Conservation (phyloP, 1,140 invertebrate genomes). For the Drosophila parvula region DNA sequence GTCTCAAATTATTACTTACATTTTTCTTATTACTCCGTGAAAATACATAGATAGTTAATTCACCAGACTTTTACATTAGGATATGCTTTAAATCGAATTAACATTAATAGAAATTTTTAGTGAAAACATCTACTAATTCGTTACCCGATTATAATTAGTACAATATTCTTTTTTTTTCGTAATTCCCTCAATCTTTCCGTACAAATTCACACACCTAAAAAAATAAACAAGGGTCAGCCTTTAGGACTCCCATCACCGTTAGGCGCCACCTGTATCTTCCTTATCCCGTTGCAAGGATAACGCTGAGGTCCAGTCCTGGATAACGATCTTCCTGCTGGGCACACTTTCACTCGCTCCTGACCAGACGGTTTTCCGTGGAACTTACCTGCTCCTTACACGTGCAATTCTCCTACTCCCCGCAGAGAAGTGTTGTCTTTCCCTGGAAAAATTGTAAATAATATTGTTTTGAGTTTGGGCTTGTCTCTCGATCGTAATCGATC, state of each 20-base stretch:
- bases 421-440: constrained; percentile 24
- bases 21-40: no score
- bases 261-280: constrained; percentile 40
- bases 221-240: constrained; percentile 5
- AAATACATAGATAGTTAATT: no score
- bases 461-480: constrained; percentile 18
- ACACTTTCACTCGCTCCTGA: constrained; percentile 63
- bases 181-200: neutral
- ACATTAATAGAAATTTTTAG: no score
- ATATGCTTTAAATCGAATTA: no score
- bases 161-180: neutral
- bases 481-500: constrained; percentile 69
- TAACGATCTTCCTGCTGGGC: constrained; percentile 39
- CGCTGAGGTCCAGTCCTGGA: constrained; percentile 13
- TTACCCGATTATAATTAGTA: neutral
- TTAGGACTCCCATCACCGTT: constrained; percentile 30
- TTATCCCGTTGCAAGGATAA: constrained; percentile 30
- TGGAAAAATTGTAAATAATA: constrained; percentile 56
- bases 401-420: constrained; percentile 41
- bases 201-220: constrained; percentile 13
- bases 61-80: no score
- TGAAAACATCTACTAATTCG: no score
- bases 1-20: no score
- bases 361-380: constrained; percentile 45
- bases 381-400: constrained; percentile 55